Percentiles rank a stretch among this genome's conserved stretches.
These are phyloP conservation scores for Lasioglossum albipes DNA, from an alignment of 1,140 invertebrate genomes.

Conservation along the genomic window DNA sequence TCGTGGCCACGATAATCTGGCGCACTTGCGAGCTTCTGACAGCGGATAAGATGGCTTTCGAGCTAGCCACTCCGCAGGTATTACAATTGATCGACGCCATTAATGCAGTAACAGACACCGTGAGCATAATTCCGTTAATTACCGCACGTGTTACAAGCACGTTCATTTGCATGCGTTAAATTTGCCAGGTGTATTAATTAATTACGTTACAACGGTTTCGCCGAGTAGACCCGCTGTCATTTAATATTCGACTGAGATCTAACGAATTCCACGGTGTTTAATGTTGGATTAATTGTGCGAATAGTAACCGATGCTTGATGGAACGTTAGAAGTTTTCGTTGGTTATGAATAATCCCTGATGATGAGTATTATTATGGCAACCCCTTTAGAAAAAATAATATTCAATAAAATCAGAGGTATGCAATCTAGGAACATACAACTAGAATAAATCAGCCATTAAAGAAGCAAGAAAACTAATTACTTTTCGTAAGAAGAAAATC, in stretches of 20 bases:
- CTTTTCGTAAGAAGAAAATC: no score
- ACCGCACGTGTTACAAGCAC: background rate
- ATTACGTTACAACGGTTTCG: background rate
- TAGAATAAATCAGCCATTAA: no score
- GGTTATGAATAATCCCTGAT: background rate
- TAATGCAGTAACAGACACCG: constrained; percentile 26
- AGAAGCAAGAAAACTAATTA: no score
- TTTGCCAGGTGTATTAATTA: constrained; percentile 18
- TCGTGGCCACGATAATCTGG: constrained; percentile 8
- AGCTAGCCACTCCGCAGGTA: constrained; percentile 14
- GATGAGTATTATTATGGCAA: background rate
- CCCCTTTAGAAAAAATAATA: no score
- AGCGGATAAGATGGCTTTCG: constrained; percentile 35
- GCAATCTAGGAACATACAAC: no score
- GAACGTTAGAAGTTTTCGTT: background rate
- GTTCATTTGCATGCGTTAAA: constrained; percentile 17
- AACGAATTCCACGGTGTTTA: constrained; percentile 1
- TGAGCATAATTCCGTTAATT: constrained; percentile 36
- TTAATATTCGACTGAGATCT: background rate
- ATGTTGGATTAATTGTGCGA: background rate
- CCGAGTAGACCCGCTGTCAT: background rate
- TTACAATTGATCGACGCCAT: constrained; percentile 29
- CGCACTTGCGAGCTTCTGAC: constrained; percentile 11
- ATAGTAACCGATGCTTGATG: background rate
- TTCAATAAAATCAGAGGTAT: no score